A percentile compares a stretch with the other conserved stretches of the same genome.
Conservation (phyloP, 2,113 vertebrate genomes). For the human (Homo sapiens) region DNA sequence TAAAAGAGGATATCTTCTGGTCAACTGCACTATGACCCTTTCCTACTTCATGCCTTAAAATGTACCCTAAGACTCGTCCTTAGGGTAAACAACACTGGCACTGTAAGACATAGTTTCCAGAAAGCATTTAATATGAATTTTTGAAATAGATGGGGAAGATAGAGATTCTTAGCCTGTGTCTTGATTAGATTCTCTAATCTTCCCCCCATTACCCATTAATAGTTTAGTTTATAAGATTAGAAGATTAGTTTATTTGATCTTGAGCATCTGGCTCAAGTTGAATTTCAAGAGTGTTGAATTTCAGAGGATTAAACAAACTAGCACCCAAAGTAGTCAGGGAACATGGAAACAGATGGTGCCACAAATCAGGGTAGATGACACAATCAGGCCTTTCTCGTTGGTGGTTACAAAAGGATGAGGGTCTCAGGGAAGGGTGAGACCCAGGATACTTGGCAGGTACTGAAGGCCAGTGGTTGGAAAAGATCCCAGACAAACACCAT, state of each 20-base stretch:
- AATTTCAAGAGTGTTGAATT: background rate
- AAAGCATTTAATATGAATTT: background rate
- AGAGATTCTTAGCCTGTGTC: background rate
- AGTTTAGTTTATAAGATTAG: background rate
- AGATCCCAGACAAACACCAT: background rate
- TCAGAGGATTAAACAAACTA: background rate
- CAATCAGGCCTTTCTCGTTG: fast-evolving
- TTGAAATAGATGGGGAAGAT: background rate
- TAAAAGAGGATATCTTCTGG: background rate
- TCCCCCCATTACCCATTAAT: background rate
- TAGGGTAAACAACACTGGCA: background rate
- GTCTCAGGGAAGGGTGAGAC: background rate
- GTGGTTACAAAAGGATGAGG: background rate
- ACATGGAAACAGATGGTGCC: background rate
- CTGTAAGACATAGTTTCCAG: background rate
- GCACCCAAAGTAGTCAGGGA: background rate
- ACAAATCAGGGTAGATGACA: background rate
- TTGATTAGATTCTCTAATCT: background rate
- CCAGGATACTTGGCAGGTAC: background rate
- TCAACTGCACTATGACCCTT: background rate
- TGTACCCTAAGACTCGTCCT: background rate
- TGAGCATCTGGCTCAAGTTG: background rate
- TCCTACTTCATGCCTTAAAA: background rate
- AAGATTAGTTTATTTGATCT: background rate
- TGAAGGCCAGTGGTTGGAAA: too few species aligned